Evolutionary conservation across 2,888 invertebrate species (phyloP).

Genomic region (Liodrosophila aerea): DNA sequence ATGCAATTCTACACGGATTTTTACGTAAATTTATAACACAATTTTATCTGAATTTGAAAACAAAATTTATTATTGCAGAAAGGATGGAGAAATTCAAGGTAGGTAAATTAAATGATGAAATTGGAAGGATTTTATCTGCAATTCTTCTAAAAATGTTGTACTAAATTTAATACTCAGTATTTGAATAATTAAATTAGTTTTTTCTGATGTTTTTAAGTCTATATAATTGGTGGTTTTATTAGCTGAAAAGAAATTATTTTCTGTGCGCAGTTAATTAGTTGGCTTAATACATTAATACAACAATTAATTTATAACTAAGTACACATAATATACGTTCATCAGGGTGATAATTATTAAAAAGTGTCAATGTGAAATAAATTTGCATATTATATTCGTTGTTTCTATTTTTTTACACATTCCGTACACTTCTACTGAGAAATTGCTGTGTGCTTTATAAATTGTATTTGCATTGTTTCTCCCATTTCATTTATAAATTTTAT

Average conservation of each 20-base stretch:
- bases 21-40: too few relatives aligned
- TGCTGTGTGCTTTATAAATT: constrained; percentile 52
- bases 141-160: too few relatives aligned
- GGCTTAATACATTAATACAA: constrained; percentile 1
- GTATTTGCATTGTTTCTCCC: constrained; percentile 48
- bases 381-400: constrained; percentile 19
- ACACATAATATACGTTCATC: constrained; percentile 10
- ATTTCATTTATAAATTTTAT: constrained; percentile 26
- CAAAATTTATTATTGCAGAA: background rate
- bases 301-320: constrained; percentile 16
- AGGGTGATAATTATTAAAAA: background rate
- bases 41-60: too few relatives aligned
- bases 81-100: too few relatives aligned
- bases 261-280: constrained; percentile 9
- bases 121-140: too few relatives aligned
- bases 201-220: too few relatives aligned
- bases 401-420: background rate
- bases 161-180: too few relatives aligned
- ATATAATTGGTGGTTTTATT: too few relatives aligned
- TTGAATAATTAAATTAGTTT: too few relatives aligned
- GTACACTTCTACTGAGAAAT: background rate
- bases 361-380: constrained; percentile 18
- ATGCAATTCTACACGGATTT: background rate
- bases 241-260: background rate
- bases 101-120: too few relatives aligned